Evolutionary conservation across 2,888 invertebrate species (phyloP).

Genomic region (Choristoneura rosaceana): DNA sequence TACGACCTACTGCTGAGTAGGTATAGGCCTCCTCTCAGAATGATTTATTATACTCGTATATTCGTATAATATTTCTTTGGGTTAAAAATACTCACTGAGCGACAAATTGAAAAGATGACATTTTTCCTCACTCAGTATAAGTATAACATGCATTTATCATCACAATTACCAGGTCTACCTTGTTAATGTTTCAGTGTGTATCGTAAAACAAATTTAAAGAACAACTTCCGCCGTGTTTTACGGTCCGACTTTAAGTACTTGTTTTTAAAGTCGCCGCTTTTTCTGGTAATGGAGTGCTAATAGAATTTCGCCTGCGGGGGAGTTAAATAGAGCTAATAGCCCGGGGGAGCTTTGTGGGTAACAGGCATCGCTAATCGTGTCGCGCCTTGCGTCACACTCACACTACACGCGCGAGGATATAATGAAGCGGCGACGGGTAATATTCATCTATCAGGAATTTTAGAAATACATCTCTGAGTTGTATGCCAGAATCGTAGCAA

Average conservation of each 20-base stretch:
- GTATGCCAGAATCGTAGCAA: too few relatives aligned
- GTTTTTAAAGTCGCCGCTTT: slow-evolving; percentile 12
- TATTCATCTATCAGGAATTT: neutral
- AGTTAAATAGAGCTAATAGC: slow-evolving; percentile 7
- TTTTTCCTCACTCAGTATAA: neutral
- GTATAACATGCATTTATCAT: too few relatives aligned
- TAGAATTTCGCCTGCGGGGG: slow-evolving; percentile 6
- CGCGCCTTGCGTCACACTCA: neutral
- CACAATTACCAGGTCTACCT: neutral
- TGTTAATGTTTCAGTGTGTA: neutral
- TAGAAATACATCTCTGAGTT: too few relatives aligned
- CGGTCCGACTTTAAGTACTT: slow-evolving; percentile 1
- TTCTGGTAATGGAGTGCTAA: slow-evolving; percentile 29
- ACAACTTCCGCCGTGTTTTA: slow-evolving; percentile 18
- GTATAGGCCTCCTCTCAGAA: too few relatives aligned
- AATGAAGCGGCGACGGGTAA: neutral
- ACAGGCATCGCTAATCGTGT: slow-evolving; percentile 9
- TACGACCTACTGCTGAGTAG: too few relatives aligned
- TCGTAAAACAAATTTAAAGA: neutral
- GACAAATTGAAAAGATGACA: too few relatives aligned
- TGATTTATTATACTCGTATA: too few relatives aligned
- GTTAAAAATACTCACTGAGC: too few relatives aligned
- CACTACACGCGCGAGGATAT: neutral
- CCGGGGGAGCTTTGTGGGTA: neutral
- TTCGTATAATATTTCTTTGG: too few relatives aligned